phyloP scores from a whole-genome alignment of 2,888 invertebrate species.

The Amphipoea lucens region DNA sequence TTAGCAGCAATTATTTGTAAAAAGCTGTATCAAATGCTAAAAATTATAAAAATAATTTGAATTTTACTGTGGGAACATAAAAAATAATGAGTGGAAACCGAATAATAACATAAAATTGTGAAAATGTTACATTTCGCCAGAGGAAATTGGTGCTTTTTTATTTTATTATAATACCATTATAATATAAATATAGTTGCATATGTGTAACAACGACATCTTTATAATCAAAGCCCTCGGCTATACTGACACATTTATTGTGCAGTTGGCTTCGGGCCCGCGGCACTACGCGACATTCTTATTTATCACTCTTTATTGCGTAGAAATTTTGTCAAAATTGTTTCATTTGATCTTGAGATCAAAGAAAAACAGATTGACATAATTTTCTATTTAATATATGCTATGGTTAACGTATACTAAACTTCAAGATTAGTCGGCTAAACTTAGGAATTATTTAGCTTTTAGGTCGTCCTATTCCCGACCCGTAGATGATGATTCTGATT shows the following conservation, averaged over 20 bases:
- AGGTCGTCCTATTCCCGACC: neutral
- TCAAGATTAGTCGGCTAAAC: slow-evolving; percentile 52
- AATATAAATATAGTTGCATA: slow-evolving; percentile 66
- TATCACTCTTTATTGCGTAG: slow-evolving; percentile 63
- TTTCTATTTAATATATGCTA: slow-evolving; percentile 59
- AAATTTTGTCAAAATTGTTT: slow-evolving; percentile 67
- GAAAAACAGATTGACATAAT: slow-evolving; percentile 65
- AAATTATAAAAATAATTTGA: slow-evolving; percentile 19
- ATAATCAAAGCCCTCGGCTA: slow-evolving; percentile 65
- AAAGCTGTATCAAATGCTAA: slow-evolving; percentile 13
- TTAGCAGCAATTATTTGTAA: slow-evolving; percentile 44
- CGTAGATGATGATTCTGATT: slow-evolving; percentile 6
- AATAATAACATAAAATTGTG: slow-evolving; percentile 41
- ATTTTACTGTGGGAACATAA: slow-evolving; percentile 31
- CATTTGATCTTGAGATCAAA: slow-evolving; percentile 70
- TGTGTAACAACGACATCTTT: slow-evolving; percentile 64
- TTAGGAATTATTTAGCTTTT: slow-evolving; percentile 51
- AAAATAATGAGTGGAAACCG: slow-evolving; percentile 52
- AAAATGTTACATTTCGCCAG: slow-evolving; percentile 35
- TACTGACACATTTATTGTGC: slow-evolving; percentile 70
- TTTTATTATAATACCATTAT: slow-evolving; percentile 50
- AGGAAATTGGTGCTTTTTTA: slow-evolving; percentile 53
- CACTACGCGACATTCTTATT: slow-evolving; percentile 61
- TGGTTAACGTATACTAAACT: slow-evolving; percentile 56
- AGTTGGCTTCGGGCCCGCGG: slow-evolving; percentile 64